Evolutionary conservation across 2,888 invertebrate genomes (phyloP).

Genomic region (Dorcus parallelipipedus): DNA sequence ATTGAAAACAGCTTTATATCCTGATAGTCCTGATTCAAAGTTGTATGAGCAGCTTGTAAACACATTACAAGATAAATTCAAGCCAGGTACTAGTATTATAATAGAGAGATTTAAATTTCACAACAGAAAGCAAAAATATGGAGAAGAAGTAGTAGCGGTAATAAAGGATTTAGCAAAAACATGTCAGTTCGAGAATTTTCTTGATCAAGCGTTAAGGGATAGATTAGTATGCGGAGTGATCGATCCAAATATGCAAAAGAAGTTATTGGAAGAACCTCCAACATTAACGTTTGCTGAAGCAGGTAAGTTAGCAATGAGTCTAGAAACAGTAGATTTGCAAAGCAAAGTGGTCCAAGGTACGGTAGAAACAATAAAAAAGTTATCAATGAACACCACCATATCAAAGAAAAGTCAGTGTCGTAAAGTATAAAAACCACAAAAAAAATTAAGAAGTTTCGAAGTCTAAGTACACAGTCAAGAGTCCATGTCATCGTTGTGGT

Average conservation of each 20-base stretch:
- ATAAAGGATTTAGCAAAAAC: constrained; percentile 2
- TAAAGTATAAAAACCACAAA: too few relatives aligned
- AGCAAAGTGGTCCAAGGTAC: not conserved
- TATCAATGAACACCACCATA: too few relatives aligned
- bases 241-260: constrained; percentile 2
- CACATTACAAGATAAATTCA: not conserved
- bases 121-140: not conserved
- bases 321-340: constrained; percentile 7
- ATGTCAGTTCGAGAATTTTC: constrained; percentile 13
- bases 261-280: constrained; percentile 3
- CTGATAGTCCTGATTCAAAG: not conserved
- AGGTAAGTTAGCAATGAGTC: constrained; percentile 1
- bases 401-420: too few relatives aligned
- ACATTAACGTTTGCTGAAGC: constrained; percentile 4
- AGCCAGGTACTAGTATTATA: not conserved
- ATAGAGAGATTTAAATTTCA: constrained; percentile 7
- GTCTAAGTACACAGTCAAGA: too few relatives aligned
- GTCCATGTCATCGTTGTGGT: not conserved
- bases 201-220: constrained; percentile 13
- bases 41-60: not conserved
- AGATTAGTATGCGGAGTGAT: constrained; percentile 8
- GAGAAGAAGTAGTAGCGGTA: constrained; percentile 3
- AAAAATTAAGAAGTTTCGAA: too few relatives aligned
- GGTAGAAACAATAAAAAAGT: not conserved
- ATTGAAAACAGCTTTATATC: not conserved